phyloP scores from a whole-genome alignment of 1,140 invertebrate genomes.

The Megathymus violae region DNA sequence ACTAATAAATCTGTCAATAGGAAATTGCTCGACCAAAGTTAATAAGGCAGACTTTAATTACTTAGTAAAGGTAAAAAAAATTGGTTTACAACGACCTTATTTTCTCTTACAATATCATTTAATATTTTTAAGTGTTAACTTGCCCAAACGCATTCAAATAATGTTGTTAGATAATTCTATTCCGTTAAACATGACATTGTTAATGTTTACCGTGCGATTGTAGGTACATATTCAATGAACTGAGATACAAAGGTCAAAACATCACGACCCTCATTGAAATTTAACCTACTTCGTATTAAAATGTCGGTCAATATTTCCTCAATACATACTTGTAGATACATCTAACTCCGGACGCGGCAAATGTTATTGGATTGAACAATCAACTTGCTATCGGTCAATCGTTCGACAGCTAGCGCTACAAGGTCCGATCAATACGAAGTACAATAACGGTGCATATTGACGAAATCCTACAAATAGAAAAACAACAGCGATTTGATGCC shows the following conservation, averaged over 20 bases:
- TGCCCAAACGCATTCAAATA: no score
- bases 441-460: constrained; percentile 61
- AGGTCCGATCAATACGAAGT: constrained; percentile 54
- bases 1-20: constrained; percentile 18
- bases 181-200: no score
- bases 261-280: constrained; percentile 37
- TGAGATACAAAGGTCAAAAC: constrained; percentile 34
- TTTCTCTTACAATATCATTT: no score
- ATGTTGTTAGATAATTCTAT: no score
- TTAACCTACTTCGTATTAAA: constrained; percentile 40
- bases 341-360: constrained; percentile 40
- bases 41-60: not conserved
- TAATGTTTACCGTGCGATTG: no score
- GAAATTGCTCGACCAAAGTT: not conserved
- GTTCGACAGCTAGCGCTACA: no score
- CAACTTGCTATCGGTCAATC: constrained; percentile 51
- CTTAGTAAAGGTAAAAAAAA: not conserved
- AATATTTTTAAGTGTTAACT: no score
- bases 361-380: constrained; percentile 59
- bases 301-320: constrained; percentile 31
- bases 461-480: constrained; percentile 38
- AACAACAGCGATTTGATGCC: constrained; percentile 44
- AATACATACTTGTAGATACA: constrained; percentile 18
- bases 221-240: constrained; percentile 5
- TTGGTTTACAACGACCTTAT: no score